Percentiles rank a stretch among this genome's conserved stretches.
Evolutionary conservation across 1,140 invertebrate genomes (phyloP).

Genomic region (Pissodes strobi): DNA sequence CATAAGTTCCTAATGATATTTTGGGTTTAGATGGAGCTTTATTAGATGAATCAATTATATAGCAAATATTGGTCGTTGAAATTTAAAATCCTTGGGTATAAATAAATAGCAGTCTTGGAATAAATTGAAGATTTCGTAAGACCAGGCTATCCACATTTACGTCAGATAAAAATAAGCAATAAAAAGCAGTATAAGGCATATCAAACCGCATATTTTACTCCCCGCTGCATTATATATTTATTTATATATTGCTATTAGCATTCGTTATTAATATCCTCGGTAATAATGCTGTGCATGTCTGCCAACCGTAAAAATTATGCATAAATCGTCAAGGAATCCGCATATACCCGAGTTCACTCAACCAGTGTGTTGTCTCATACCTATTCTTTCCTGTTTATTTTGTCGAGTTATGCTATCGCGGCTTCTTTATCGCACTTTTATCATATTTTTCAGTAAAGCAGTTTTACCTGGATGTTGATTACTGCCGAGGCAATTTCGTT

Average conservation of each 20-base stretch:
- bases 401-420: background rate
- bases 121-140: too few relatives aligned
- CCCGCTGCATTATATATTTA: too few relatives aligned
- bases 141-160: too few relatives aligned
- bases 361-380: slow-evolving; percentile 2
- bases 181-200: too few relatives aligned
- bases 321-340: slow-evolving; percentile 18
- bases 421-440: slow-evolving; percentile 5
- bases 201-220: too few relatives aligned
- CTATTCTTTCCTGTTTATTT: background rate
- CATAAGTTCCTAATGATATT: too few relatives aligned
- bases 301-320: slow-evolving; percentile 18
- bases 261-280: slow-evolving; percentile 3
- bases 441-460: background rate
- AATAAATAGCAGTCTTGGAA: too few relatives aligned
- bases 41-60: too few relatives aligned
- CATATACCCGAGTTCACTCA: slow-evolving; percentile 17
- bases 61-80: too few relatives aligned
- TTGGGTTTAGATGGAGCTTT: too few relatives aligned
- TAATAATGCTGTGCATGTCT: slow-evolving; percentile 13
- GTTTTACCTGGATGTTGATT: background rate
- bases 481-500: background rate
- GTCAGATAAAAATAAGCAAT: too few relatives aligned
- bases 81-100: too few relatives aligned
- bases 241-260: slow-evolving; percentile 6